Conservation (phyloP, 1,140 invertebrate species). For the Macrocentrus cingulum region DNA sequence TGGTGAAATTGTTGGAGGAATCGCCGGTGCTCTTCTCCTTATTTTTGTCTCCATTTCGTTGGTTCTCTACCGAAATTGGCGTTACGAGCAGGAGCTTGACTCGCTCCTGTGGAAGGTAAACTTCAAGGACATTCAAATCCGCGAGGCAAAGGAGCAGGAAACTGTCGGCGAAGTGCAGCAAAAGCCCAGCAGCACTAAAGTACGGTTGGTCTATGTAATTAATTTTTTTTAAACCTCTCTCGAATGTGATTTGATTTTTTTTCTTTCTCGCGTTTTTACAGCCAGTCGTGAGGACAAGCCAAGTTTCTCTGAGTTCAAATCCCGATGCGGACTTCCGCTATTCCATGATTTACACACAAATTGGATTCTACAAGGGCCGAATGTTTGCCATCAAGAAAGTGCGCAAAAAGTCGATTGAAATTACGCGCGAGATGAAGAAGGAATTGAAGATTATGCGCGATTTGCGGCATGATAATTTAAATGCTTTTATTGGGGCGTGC, state of each 20-base stretch:
- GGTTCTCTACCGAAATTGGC: constrained; percentile 85
- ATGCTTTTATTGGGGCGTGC: constrained; percentile 92
- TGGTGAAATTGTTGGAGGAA: constrained; percentile 76
- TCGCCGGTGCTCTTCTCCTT: constrained; percentile 74
- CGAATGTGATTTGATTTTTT: constrained; percentile 13
- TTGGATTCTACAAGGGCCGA: constrained; percentile 86
- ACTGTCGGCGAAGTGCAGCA: constrained; percentile 24
- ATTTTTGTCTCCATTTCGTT: constrained; percentile 70
- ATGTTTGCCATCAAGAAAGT: constrained; percentile 86
- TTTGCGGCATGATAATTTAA: constrained; percentile 87
- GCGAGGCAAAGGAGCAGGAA: constrained; percentile 54
- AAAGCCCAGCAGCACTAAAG: constrained; percentile 41
- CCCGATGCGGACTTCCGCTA: constrained; percentile 83
- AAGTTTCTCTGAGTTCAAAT: constrained; percentile 84
- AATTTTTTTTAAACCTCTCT: neutral
- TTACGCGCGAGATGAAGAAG: constrained; percentile 89
- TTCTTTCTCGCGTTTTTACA: constrained; percentile 33
- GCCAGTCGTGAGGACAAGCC: constrained; percentile 75
- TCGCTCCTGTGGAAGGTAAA: constrained; percentile 95
- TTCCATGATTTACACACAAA: constrained; percentile 82
- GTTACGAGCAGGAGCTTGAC: constrained; percentile 93
- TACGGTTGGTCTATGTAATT: neutral
- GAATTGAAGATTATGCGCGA: constrained; percentile 94
- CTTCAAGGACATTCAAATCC: constrained; percentile 81
- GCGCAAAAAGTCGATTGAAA: constrained; percentile 83